Evolutionary conservation across 1,140 invertebrate species (phyloP).

Genomic region (Eciton burchellii): DNA sequence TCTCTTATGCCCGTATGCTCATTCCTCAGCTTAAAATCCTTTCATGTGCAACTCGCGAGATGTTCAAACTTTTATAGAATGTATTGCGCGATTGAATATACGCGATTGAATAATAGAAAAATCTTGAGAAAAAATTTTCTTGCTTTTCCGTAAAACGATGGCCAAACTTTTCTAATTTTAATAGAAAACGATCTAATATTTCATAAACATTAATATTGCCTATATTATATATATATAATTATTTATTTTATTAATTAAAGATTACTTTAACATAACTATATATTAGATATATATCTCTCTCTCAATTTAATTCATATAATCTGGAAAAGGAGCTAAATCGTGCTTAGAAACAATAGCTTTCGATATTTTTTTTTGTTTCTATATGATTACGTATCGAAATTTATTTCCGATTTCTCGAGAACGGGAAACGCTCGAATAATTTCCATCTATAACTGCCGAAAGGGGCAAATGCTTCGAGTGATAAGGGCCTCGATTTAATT

Average conservation of each 20-base stretch:
- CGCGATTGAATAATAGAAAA: conserved; percentile 18
- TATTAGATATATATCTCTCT: too few relatives aligned
- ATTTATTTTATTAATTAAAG: not conserved
- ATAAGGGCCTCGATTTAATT: conserved; percentile 66
- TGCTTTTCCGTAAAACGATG: not conserved
- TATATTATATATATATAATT: not conserved
- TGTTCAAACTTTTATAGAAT: conserved; percentile 31
- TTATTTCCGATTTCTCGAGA: not conserved
- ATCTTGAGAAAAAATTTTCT: not conserved
- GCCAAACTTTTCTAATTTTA: not conserved
- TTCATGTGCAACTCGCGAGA: conserved; percentile 24
- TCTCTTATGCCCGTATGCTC: conserved; percentile 40
- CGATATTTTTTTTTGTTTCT: too few relatives aligned
- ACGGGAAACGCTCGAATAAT: conserved; percentile 57
- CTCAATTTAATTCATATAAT: not conserved
- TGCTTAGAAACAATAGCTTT: too few relatives aligned
- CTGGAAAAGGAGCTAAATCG: not conserved
- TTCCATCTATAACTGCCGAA: conserved; percentile 64
- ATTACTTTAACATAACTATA: too few relatives aligned
- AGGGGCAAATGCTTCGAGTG: conserved; percentile 62
- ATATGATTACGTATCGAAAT: not conserved
- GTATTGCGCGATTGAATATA: conserved; percentile 23
- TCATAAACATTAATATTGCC: not conserved
- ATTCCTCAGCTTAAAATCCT: conserved; percentile 40
- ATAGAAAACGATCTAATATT: not conserved